Evolutionary conservation across 2,113 vertebrate species (phyloP).

Genomic region (Lates calcarifer): DNA sequence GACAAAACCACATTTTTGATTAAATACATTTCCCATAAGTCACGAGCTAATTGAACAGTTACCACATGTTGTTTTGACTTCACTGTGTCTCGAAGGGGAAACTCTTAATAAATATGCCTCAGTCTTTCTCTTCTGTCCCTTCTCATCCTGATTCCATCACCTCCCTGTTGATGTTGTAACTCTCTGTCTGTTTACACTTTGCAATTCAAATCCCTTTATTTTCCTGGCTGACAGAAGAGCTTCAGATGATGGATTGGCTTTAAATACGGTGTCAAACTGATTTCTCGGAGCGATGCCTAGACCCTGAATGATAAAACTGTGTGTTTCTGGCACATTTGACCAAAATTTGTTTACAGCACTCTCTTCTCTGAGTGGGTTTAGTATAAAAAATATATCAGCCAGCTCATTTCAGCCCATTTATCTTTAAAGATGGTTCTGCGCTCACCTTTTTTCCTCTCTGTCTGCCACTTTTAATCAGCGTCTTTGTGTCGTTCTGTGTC

Average conservation of each 20-base stretch:
- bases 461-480: neutral
- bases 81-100: neutral
- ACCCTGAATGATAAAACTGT: neutral
- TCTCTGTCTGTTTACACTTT: neutral
- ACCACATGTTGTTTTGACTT: neutral
- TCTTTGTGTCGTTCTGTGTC: conserved; percentile 5
- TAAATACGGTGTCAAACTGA: neutral
- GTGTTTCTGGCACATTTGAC: neutral
- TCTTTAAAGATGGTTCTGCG: neutral
- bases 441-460: neutral
- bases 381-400: neutral
- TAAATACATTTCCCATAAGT: neutral
- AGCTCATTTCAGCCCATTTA: neutral
- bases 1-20: too few species aligned
- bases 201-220: neutral
- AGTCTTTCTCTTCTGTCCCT: neutral
- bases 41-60: neutral
- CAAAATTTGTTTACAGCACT: neutral
- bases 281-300: neutral
- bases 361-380: neutral
- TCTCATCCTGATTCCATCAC: neutral
- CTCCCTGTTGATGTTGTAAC: neutral
- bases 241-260: neutral
- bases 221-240: neutral
- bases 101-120: too few species aligned